Percentiles rank a stretch among this genome's conserved stretches.
Conservation (phyloP, 2,113 vertebrate genomes). For the Cyphomyrus plagiostoma region DNA sequence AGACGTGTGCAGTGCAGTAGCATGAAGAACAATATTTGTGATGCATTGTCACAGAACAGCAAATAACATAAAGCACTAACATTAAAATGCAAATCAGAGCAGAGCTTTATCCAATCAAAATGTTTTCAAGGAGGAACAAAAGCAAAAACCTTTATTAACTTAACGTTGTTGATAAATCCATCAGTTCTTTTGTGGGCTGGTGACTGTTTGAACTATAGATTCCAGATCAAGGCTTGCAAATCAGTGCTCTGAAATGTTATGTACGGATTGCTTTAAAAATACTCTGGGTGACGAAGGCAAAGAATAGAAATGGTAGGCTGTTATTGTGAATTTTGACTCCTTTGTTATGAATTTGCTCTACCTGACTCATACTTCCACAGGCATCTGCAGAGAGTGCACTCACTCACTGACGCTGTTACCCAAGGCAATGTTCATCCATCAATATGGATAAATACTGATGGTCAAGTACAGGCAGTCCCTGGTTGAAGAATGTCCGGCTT, state of each 20-base stretch:
- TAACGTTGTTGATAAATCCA: neutral
- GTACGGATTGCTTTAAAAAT: neutral
- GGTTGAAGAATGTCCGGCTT: neutral
- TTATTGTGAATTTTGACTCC: neutral
- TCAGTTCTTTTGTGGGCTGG: neutral
- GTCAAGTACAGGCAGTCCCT: neutral
- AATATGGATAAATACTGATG: neutral
- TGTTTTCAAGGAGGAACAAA: neutral
- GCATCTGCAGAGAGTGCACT: neutral
- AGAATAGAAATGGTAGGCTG: neutral
- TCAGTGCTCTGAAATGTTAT: neutral
- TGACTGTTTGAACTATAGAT: neutral
- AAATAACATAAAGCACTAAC: neutral
- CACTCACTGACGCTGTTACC: neutral
- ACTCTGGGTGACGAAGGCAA: neutral
- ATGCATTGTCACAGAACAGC: neutral
- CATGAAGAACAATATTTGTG: neutral
- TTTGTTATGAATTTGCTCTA: neutral
- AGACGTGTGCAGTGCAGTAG: neutral
- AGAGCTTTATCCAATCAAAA: neutral
- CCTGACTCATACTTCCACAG: neutral
- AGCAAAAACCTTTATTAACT: neutral
- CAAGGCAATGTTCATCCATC: neutral
- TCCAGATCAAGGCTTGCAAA: neutral
- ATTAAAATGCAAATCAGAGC: neutral